Conservation (phyloP, 2,797 vertebrate genomes). For the Enoplosus armatus region DNA sequence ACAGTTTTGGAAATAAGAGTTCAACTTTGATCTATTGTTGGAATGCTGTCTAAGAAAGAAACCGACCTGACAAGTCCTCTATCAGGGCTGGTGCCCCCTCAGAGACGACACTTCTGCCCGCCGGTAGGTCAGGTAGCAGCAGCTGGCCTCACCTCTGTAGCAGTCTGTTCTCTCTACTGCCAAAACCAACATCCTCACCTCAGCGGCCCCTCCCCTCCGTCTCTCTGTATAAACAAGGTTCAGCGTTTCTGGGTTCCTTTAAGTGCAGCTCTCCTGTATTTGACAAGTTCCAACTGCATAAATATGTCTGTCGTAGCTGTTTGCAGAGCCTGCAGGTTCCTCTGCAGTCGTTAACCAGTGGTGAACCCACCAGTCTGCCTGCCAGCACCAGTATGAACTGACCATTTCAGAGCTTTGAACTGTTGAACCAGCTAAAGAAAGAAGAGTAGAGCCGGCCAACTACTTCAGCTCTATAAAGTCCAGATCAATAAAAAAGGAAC, state of each 20-base stretch:
- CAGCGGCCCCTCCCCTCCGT: constrained; percentile 11
- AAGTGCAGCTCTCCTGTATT: constrained; percentile 40
- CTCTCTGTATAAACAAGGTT: constrained; percentile 49
- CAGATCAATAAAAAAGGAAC: constrained; percentile 45
- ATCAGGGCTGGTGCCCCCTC: background rate
- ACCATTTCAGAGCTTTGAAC: constrained; percentile 36
- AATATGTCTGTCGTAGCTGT: constrained; percentile 46
- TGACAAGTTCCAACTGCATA: constrained; percentile 55
- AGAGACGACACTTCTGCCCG: too few species aligned
- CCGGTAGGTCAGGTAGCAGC: constrained; percentile 48
- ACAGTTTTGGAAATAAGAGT: background rate
- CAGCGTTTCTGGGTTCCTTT: constrained; percentile 50
- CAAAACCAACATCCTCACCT: constrained; percentile 56
- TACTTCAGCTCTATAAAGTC: background rate
- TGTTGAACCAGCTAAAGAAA: constrained; percentile 34
- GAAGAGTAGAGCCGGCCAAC: background rate
- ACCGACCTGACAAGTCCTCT: background rate
- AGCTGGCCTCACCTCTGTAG: constrained; percentile 44
- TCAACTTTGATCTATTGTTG: background rate
- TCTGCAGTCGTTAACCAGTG: constrained; percentile 28
- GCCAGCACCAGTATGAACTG: constrained; percentile 20
- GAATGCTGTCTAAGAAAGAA: background rate
- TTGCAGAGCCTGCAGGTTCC: constrained; percentile 56
- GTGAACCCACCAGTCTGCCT: background rate
- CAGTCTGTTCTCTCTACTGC: constrained; percentile 33